Percentiles rank a stretch among this genome's conserved stretches.
Evolutionary conservation across 2,113 vertebrate genomes (phyloP).

Genomic region (Ochotona curzoniae): DNA sequence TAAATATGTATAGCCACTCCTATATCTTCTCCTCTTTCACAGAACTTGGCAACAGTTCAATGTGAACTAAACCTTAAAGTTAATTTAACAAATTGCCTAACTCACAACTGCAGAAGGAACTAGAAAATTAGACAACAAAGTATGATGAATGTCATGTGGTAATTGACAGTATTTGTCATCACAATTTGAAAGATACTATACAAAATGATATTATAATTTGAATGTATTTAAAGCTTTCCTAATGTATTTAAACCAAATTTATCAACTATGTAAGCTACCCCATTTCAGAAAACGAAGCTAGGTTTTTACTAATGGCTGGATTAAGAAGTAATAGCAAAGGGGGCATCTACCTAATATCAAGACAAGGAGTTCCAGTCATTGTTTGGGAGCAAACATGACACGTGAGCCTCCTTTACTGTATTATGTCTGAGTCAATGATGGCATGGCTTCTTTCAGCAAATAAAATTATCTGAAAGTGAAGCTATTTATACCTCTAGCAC

Average conservation of each 20-base stretch:
- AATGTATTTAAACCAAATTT: not conserved
- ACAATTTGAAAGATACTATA: slow-evolving; percentile 14
- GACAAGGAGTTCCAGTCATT: not conserved
- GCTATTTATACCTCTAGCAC: not conserved
- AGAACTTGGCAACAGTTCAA: not conserved
- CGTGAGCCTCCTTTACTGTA: not conserved
- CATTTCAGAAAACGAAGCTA: not conserved
- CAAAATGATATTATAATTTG: slow-evolving; percentile 23
- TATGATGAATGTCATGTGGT: not conserved
- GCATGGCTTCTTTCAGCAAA: not conserved
- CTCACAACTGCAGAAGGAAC: not conserved
- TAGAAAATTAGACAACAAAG: slow-evolving; percentile 58
- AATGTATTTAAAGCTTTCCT: slow-evolving; percentile 20
- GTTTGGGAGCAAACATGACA: not conserved
- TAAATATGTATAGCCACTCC: not conserved
- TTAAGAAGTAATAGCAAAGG: not conserved
- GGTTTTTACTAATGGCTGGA: not conserved
- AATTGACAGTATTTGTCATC: slow-evolving; percentile 47
- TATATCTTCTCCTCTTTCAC: slow-evolving; percentile 28
- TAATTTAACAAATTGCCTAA: slow-evolving; percentile 50
- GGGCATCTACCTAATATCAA: not conserved
- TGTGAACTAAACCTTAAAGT: slow-evolving; percentile 43
- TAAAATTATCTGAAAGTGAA: slow-evolving; percentile 36
- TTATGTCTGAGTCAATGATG: not conserved
- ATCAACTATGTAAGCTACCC: not conserved